A percentile compares a stretch with the other conserved stretches of the same genome.
These are phyloP conservation scores for Phyllotreta striolata DNA, from an alignment of 2,888 invertebrate species.

Conservation along the genomic window DNA sequence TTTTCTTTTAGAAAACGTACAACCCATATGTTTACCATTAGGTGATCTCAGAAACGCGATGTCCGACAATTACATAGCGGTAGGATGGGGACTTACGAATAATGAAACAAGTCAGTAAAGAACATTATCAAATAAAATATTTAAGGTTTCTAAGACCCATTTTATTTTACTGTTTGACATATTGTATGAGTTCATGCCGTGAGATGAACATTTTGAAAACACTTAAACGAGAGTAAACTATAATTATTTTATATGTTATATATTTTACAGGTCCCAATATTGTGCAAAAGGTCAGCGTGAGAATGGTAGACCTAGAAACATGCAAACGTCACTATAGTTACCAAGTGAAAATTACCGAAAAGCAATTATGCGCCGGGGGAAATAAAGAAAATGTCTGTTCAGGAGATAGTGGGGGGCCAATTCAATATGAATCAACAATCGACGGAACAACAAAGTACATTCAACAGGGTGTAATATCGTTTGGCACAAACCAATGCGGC, in stretches of 20 bases:
- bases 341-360: slow-evolving; percentile 48
- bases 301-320: slow-evolving; percentile 55
- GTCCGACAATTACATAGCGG: slow-evolving; percentile 67
- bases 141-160: too few species aligned
- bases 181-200: too few species aligned
- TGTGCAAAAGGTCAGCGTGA: slow-evolving; percentile 61
- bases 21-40: slow-evolving; percentile 63
- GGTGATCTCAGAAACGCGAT: slow-evolving; percentile 49
- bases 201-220: too few species aligned
- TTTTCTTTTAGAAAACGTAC: slow-evolving; percentile 55
- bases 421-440: slow-evolving; percentile 60
- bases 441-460: slow-evolving; percentile 62
- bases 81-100: slow-evolving; percentile 80
- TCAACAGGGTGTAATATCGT: slow-evolving; percentile 67
- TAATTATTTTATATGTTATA: too few species aligned
- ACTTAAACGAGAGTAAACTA: too few species aligned
- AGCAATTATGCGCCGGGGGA: slow-evolving; percentile 73
- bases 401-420: slow-evolving; percentile 76
- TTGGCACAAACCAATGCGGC: slow-evolving; percentile 61
- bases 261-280: slow-evolving; percentile 50
- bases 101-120: slow-evolving; percentile 19
- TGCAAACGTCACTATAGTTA: slow-evolving; percentile 51
- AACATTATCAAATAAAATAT: too few species aligned
- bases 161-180: too few species aligned
- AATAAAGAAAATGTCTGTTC: slow-evolving; percentile 69